Evolutionary conservation across 2,797 vertebrate genomes (phyloP).

Genomic region (Darevskia mixta): DNA sequence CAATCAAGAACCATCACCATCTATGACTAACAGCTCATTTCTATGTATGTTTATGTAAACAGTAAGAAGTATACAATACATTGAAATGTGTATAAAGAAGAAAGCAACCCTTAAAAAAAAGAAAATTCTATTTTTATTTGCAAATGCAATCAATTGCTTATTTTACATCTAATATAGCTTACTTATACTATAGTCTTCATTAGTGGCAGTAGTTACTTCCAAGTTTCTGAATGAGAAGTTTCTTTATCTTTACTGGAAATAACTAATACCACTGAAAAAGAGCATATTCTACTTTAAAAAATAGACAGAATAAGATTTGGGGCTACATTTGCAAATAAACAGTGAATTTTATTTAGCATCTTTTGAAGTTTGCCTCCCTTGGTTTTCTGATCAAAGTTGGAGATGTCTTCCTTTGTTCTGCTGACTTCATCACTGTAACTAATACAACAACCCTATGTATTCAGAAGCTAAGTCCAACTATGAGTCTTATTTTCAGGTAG

Average conservation of each 20-base stretch:
- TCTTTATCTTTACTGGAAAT: background rate
- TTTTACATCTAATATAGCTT: background rate
- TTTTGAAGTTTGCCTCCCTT: background rate
- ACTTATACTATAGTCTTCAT: background rate
- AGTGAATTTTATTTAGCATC: background rate
- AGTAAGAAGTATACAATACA: background rate
- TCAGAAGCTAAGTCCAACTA: background rate
- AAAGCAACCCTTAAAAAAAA: background rate
- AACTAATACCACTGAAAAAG: background rate
- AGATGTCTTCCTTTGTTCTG: background rate
- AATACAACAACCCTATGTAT: background rate
- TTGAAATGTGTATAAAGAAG: background rate
- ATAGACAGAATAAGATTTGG: background rate
- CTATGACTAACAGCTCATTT: constrained; percentile 33
- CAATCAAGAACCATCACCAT: constrained; percentile 59
- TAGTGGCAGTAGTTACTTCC: background rate
- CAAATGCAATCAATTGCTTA: background rate
- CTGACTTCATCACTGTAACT: background rate
- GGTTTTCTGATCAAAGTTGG: background rate
- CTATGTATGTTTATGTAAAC: no score
- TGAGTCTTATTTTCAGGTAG: background rate
- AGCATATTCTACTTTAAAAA: background rate
- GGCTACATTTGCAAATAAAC: background rate
- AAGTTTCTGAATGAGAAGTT: no score
- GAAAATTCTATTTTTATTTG: background rate